Conservation (phyloP, 2,113 vertebrate species). For the Eulemur rufifrons region DNA sequence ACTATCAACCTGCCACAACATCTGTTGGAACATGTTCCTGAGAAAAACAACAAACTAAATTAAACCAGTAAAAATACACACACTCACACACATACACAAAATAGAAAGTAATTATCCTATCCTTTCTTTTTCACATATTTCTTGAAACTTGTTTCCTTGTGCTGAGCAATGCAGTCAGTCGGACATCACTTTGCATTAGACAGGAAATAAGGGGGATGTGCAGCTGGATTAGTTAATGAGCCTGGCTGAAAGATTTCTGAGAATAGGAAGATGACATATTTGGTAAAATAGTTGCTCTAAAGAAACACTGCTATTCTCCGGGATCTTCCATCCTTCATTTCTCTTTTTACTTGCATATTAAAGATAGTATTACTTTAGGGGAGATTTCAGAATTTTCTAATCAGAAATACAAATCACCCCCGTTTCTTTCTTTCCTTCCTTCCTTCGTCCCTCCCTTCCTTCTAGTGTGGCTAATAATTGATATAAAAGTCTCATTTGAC, state of each 20-base stretch:
- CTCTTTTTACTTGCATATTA: not conserved
- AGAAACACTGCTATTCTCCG: not conserved
- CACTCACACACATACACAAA: not conserved
- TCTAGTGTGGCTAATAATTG: not conserved
- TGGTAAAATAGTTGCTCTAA: not conserved
- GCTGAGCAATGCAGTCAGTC: not conserved
- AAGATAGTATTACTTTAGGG: not conserved
- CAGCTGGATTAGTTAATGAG: not conserved
- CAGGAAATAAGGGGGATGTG: not conserved
- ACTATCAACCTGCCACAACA: not conserved
- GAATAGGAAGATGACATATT: not conserved
- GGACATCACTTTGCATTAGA: not conserved
- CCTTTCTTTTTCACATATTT: not conserved
- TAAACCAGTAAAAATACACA: not conserved
- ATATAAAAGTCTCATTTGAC: not conserved
- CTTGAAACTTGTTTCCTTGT: not conserved
- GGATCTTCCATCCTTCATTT: not conserved
- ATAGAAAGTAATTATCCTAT: not conserved
- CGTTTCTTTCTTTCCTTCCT: not conserved
- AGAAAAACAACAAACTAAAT: constrained; percentile 28
- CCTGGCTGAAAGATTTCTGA: not conserved
- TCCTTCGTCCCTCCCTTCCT: rapidly evolving
- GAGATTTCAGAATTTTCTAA: constrained; percentile 8
- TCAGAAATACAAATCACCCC: not conserved
- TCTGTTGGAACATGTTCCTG: not conserved